Evolutionary conservation across 2,797 vertebrate genomes (phyloP), one percentile per base, ranked within the genome.

Genomic region (Acanthiza pusilla): DNA sequence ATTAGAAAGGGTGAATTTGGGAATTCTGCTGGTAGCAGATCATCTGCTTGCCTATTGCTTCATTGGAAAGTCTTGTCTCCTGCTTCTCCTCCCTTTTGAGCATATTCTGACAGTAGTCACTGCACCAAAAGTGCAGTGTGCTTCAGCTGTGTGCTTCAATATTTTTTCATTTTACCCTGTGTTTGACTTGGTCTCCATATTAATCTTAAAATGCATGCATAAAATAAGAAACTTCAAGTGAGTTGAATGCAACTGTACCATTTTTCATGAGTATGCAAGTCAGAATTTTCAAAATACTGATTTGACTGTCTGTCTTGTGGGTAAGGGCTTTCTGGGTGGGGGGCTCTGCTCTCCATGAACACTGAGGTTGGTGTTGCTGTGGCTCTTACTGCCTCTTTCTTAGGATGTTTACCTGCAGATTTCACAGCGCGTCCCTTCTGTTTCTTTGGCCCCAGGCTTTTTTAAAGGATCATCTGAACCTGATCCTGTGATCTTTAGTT

Each of bases 1-100:
- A 92, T 96, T 95, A 97, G 86, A 94, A 92, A 88, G 81, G 30
- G 30, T 77, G 71, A 65, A 78, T 71, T 86, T 78, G 80, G 73
- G 75, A 73, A 81, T 94, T 95, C 32, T 82, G 13, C 29, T 89
- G 63, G 67, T 83, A 79, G n/a, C 91, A 93, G 87, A 84, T 96
- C 53, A 68, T 85, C 32, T 83, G 58, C 23, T 94, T 78, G 2
- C 36, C 8, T 88, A 9, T 36, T 17, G 19, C 55, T 87, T 76
- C 29, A 30, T 27, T 76, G 71, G 75, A 76, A 65, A 87, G 27
- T 48, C 57, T 71, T 75, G 26, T 68, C 53, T 90, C 27, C 76
- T 81, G 26, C 51, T 53, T 85, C 45, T 85, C 18, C 34, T 91
- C 23, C 18, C 5, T 72, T 84, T 29, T 86, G 60, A 77, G 57